Evolutionary conservation across 2,113 vertebrate genomes (phyloP).

Genomic region (Xiphorhynchus elegans): DNA sequence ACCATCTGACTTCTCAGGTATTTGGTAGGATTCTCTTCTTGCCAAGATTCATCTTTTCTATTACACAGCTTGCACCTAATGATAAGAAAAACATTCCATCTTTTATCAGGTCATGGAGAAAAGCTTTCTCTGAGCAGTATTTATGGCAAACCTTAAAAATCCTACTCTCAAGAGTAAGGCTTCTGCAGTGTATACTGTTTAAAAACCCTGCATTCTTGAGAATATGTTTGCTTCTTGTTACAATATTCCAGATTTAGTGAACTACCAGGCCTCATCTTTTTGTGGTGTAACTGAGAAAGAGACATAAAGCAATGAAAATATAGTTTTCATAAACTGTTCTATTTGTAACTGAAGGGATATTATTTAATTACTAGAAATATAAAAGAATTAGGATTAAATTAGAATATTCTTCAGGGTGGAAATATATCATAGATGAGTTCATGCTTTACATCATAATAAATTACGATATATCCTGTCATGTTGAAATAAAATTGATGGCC

Average conservation of each 20-base stretch:
- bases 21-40: neutral
- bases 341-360: neutral
- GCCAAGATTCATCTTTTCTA: neutral
- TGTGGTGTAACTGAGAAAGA: neutral
- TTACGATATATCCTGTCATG: slow-evolving; percentile 17
- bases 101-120: neutral
- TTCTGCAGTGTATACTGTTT: neutral
- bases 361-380: slow-evolving; percentile 43
- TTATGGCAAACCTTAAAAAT: neutral
- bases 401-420: slow-evolving; percentile 1
- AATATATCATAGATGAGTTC: slow-evolving; percentile 8
- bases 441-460: slow-evolving; percentile 32
- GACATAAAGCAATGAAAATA: neutral
- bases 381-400: slow-evolving; percentile 43
- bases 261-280: neutral
- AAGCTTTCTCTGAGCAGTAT: neutral
- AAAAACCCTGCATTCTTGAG: neutral
- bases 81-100: neutral
- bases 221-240: neutral
- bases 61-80: neutral
- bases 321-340: neutral
- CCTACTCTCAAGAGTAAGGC: neutral
- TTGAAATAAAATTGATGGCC: slow-evolving; percentile 42
- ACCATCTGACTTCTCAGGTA: neutral
- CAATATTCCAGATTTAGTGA: neutral